These are phyloP conservation scores for Nanger granti DNA, from an alignment of 2,113 vertebrate genomes.

Conservation along the genomic window DNA sequence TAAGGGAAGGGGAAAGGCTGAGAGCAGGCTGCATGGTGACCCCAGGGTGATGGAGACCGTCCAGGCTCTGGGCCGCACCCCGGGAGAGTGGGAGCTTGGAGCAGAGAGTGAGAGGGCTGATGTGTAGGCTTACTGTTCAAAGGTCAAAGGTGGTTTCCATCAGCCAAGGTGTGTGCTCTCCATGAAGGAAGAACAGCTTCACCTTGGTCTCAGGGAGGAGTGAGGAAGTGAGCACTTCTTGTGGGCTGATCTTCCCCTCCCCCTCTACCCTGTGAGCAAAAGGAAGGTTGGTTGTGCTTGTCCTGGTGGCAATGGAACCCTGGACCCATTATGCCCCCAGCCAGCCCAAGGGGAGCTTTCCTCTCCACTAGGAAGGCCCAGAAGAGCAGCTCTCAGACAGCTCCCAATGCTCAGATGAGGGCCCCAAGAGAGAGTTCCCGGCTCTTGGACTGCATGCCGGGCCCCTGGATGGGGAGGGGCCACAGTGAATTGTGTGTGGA, in stretches of 20 bases:
- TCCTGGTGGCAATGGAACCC: neutral
- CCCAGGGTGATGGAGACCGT: neutral
- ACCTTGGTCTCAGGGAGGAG: neutral
- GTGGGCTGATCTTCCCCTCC: neutral
- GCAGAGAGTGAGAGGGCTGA: neutral
- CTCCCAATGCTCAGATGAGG: neutral
- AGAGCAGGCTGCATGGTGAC: neutral
- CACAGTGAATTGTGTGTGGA: neutral
- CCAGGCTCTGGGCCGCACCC: neutral
- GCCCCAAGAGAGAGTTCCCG: neutral
- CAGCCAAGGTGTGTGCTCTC: neutral
- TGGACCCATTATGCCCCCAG: neutral
- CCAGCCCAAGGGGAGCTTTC: neutral
- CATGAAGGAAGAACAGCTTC: neutral
- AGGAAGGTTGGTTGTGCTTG: neutral
- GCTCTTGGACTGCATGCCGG: rapidly evolving
- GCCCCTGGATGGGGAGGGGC: neutral
- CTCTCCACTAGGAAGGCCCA: neutral
- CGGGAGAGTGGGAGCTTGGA: neutral
- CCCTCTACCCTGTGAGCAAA: neutral
- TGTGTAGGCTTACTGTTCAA: neutral
- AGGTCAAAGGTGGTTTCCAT: neutral
- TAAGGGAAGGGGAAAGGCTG: neutral
- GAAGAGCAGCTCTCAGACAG: neutral
- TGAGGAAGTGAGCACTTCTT: neutral